A percentile compares a stretch with the other conserved stretches of the same genome.
Evolutionary conservation across 2,113 vertebrate species (phyloP).

Genomic region (Phrynocephalus versicolor): DNA sequence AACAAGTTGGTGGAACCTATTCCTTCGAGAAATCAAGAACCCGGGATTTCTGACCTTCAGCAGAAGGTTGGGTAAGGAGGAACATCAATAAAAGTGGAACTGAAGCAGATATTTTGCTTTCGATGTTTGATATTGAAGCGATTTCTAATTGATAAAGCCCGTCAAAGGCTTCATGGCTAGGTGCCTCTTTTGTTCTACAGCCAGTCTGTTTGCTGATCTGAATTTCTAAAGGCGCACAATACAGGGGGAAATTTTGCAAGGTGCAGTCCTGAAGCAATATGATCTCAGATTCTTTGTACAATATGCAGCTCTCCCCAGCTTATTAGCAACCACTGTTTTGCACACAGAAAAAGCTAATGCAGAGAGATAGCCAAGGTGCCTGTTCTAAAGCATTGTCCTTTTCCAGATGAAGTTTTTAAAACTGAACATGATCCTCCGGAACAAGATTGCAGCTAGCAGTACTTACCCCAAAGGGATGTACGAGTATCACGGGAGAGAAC

Average conservation of each 20-base stretch:
- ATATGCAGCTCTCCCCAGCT: neutral
- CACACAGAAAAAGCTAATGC: constrained; percentile 44
- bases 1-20: neutral
- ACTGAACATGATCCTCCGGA: neutral
- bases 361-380: neutral
- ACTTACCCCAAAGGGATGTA: constrained; percentile 14
- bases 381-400: neutral
- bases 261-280: neutral
- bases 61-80: neutral
- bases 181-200: neutral
- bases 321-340: neutral
- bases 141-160: neutral
- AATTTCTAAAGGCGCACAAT: neutral
- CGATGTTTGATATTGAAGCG: neutral
- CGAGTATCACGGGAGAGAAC: constrained; percentile 1
- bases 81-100: neutral
- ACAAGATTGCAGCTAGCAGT: neutral
- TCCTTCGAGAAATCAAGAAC: neutral
- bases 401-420: neutral
- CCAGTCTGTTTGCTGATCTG: neutral
- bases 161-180: fast-evolving
- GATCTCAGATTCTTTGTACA: neutral
- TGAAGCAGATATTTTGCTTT: neutral
- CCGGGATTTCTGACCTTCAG: neutral
- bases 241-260: fast-evolving